A percentile compares a stretch with the other conserved stretches of the same genome.
Evolutionary conservation across 2,797 vertebrate genomes (phyloP).

Genomic region (Sternarchorhynchus goeldii): DNA sequence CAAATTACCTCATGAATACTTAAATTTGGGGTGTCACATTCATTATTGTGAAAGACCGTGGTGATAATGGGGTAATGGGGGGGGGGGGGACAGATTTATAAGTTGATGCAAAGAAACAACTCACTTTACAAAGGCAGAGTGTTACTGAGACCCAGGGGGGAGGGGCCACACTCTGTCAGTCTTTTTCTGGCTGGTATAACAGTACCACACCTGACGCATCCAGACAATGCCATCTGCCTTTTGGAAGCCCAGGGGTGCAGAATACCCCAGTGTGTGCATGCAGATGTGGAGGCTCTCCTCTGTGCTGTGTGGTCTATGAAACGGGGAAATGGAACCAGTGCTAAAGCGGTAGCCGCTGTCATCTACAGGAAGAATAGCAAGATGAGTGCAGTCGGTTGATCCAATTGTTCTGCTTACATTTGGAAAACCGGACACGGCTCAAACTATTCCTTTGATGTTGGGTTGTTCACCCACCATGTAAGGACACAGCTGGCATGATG

Average conservation of each 20-base stretch:
- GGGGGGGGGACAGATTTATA: no score
- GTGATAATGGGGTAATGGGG: no score
- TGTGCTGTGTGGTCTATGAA: conserved; percentile 8
- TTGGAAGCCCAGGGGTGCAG: conserved; percentile 14
- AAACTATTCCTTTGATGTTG: background rate
- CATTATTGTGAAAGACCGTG: no score
- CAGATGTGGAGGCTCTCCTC: conserved; percentile 2
- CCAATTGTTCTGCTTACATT: background rate
- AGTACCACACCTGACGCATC: conserved; percentile 5
- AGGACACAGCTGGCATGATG: background rate
- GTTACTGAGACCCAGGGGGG: no score
- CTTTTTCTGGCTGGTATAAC: background rate
- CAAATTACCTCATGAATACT: no score
- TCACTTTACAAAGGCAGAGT: no score
- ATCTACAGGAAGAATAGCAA: background rate
- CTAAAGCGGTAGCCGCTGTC: background rate
- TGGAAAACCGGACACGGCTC: conserved; percentile 3
- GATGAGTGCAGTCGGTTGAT: conserved; percentile 8
- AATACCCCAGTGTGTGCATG: background rate
- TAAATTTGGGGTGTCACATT: no score
- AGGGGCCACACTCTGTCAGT: background rate
- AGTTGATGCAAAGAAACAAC: no score
- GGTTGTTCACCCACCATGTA: background rate
- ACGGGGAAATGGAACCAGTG: background rate
- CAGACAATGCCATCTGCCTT: conserved; percentile 21